Evolutionary conservation across 2,888 invertebrate genomes (phyloP).

Genomic region (Resseliella maxima): DNA sequence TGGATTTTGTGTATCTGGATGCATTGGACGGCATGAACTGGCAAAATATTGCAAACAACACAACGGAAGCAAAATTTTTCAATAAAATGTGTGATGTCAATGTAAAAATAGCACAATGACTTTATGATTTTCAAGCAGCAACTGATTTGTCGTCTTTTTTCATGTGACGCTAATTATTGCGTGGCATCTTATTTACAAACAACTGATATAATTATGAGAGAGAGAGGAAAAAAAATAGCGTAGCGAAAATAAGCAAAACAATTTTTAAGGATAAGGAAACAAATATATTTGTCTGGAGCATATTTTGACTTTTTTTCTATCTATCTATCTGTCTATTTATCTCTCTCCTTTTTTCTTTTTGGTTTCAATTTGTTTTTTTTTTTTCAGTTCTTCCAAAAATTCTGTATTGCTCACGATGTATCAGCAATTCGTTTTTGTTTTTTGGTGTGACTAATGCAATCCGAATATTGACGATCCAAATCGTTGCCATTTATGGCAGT

Average conservation of each 20-base stretch:
- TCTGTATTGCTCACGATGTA: constrained; percentile 23
- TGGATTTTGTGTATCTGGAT: constrained; percentile 1
- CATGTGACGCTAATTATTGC: constrained; percentile 3
- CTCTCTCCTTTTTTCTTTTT: background rate
- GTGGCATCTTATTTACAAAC: constrained; percentile 29
- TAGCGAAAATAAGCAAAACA: no score
- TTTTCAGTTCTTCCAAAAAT: background rate
- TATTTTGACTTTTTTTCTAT: background rate
- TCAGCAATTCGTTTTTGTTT: background rate
- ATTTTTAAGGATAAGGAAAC: background rate
- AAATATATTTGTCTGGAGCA: background rate
- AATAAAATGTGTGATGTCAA: background rate
- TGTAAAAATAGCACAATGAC: constrained; percentile 31
- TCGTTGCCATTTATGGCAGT: constrained; percentile 24
- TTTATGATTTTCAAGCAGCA: background rate
- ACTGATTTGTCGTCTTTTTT: constrained; percentile 29
- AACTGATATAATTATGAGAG: background rate
- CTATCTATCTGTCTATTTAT: background rate
- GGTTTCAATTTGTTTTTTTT: background rate
- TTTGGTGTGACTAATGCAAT: constrained; percentile 20
- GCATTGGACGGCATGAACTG: background rate
- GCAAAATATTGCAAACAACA: background rate
- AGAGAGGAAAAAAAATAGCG: background rate
- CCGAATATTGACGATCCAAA: background rate
- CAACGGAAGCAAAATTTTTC: constrained; percentile 1